Conservation (phyloP, 2,113 vertebrate genomes). For the Pomatorhinus ruficollis region DNA sequence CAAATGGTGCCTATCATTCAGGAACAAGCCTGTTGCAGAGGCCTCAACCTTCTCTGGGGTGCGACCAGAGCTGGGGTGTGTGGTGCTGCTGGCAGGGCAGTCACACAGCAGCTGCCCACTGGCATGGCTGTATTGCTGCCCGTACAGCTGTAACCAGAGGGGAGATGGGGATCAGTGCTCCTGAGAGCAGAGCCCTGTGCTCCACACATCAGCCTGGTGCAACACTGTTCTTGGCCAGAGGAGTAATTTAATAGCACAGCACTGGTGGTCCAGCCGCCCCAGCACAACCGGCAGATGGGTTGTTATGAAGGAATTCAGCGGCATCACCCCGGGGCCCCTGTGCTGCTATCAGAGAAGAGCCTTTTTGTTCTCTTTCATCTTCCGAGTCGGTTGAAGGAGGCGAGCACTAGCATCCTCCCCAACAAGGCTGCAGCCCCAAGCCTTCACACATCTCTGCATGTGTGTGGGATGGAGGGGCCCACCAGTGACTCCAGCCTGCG, state of each 20-base stretch:
- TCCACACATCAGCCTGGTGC: background rate
- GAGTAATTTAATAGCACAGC: background rate
- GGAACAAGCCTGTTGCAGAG: background rate
- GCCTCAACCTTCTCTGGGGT: background rate
- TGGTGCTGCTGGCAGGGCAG: background rate
- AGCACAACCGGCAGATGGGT: background rate
- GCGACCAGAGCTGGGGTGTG: background rate
- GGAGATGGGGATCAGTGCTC: rapidly evolving
- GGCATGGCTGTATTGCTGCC: rapidly evolving
- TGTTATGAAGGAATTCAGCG: background rate
- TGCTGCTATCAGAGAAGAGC: background rate
- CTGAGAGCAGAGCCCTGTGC: background rate
- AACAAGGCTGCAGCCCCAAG: background rate
- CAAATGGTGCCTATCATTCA: background rate
- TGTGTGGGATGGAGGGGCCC: background rate
- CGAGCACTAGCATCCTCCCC: rapidly evolving
- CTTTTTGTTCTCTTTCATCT: background rate
- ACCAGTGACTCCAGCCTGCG: rapidly evolving
- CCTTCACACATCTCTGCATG: rapidly evolving
- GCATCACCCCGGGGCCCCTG: too few relatives aligned
- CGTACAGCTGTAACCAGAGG: rapidly evolving
- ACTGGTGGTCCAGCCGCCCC: background rate
- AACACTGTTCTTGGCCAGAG: background rate
- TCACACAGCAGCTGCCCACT: rapidly evolving
- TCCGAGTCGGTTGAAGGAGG: background rate